Conservation (phyloP, 2,113 vertebrate species). For the Pao palembangensis region DNA sequence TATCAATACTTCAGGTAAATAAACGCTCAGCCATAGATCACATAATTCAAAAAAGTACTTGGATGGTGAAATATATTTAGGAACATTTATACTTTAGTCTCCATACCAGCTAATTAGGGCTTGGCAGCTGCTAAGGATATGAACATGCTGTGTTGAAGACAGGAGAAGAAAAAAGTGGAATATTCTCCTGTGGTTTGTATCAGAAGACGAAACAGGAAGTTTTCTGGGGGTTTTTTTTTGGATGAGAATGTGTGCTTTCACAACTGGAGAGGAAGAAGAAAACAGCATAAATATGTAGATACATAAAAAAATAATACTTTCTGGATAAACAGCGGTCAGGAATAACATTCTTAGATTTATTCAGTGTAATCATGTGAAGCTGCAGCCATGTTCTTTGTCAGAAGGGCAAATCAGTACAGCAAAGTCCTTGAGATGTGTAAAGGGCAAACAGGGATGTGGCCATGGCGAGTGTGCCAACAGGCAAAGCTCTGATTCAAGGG, state of each 20-base stretch:
- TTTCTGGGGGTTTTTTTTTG: constrained; percentile 25
- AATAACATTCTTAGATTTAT: constrained; percentile 16
- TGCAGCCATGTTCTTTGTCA: constrained; percentile 30
- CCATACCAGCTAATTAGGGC: constrained; percentile 15
- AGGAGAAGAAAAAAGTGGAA: constrained; percentile 34
- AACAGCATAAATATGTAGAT: constrained; percentile 16
- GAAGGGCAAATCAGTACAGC: constrained; percentile 27
- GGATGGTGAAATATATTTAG: constrained; percentile 7
- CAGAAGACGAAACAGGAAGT: constrained; percentile 34
- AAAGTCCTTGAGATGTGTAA: constrained; percentile 57
- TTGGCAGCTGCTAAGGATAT: constrained; percentile 39
- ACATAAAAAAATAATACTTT: constrained; percentile 18
- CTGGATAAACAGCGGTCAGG: constrained; percentile 18
- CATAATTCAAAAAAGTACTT: constrained; percentile 1
- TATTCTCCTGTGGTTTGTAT: constrained; percentile 41
- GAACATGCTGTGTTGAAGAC: constrained; percentile 33
- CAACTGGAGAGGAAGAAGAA: background rate
- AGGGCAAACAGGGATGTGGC: constrained; percentile 49
- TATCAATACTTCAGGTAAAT: constrained; percentile 56
- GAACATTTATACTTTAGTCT: constrained; percentile 35
- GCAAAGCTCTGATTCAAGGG: constrained; percentile 55
- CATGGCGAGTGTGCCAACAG: constrained; percentile 57
- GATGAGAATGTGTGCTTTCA: background rate
- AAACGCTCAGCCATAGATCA: constrained; percentile 33
- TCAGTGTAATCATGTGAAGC: constrained; percentile 12